Evolutionary conservation across 1,140 invertebrate genomes (phyloP), one percentile per base, ranked within the genome.

Genomic region (Ctenoplectra terminalis): DNA sequence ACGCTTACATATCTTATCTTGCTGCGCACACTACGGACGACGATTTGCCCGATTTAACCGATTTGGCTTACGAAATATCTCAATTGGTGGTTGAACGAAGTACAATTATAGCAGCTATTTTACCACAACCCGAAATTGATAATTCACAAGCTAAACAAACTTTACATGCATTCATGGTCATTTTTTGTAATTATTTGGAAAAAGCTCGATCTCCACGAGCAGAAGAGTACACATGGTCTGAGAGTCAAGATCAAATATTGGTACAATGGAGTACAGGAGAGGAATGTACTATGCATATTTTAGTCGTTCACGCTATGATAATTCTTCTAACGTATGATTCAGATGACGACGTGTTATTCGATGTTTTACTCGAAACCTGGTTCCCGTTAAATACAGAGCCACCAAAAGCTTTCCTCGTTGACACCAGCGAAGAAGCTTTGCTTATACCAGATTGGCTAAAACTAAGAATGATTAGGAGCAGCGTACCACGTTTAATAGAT

Each of bases 401-500:
- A 5, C 98, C 98, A 0, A 96, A 97, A 87, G 98, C 97, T 0
- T 98, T 96, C 89, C 93, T 98, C 1, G 95, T 97, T 1, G 97
- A 98, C 90, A 97, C 97, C 0, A 96, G 96, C 13, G 97, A 98
- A 90, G 97, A 98, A 90, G 97, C 97, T 8, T 94, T 97, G 20
- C 95, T 99, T 23, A 95, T 98, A 78, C 98, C 98, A 1, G 98
- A 99, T 94, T 99, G 98, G 98, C 94, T 99, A 81, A 98, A 98
- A 90, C 93, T 99, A 1, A 95, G 97, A 88, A 99, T 99, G 96
- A 98, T 99, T 70, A 95, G 98, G 15, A 98, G 98, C 1, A 96
- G 96, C 56, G 96, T 98, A 31, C 95, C 97, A 1, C 93, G 96
- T 66, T 94, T 99, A 11, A 96, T 99, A 20, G 97, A 98, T 88